These are phyloP conservation scores for Zosterops pallidus DNA, from an alignment of 2,113 vertebrate species.

Conservation along the genomic window DNA sequence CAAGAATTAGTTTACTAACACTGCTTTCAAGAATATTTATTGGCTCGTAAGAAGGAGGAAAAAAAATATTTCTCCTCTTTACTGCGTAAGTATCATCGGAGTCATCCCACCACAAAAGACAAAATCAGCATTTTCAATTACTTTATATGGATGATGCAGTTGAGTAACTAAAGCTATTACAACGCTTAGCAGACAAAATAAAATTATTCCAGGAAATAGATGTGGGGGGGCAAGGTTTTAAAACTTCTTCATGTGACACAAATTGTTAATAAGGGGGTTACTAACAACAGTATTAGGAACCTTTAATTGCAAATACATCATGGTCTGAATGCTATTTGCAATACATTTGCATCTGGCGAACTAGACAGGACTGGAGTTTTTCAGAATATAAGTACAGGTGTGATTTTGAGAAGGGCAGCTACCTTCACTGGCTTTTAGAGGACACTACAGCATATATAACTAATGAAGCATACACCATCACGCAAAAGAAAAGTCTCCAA, in stretches of 20 bases:
- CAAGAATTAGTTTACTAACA: not conserved
- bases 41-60: not conserved
- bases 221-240: not conserved
- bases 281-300: slow-evolving; percentile 49
- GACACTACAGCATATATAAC: not conserved
- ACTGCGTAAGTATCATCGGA: not conserved
- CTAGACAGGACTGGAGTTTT: not conserved
- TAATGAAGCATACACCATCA: not conserved
- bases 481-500: not conserved
- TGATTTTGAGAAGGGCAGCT: slow-evolving; percentile 1
- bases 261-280: slow-evolving; percentile 73
- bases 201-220: not conserved
- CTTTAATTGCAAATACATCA: slow-evolving; percentile 75
- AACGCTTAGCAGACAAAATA: not conserved
- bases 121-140: not conserved
- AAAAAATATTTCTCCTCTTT: not conserved
- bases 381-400: not conserved
- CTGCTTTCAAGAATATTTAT: not conserved
- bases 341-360: slow-evolving; percentile 49
- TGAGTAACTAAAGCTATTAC: slow-evolving; percentile 18
- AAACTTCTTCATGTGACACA: slow-evolving; percentile 71
- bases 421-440: not conserved
- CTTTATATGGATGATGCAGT: not conserved
- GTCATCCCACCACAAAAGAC: not conserved
- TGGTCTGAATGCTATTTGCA: slow-evolving; percentile 70